Evolutionary conservation across 2,888 invertebrate genomes (phyloP), one percentile per base, ranked within the genome.

Genomic region (Harmothoe impar): DNA sequence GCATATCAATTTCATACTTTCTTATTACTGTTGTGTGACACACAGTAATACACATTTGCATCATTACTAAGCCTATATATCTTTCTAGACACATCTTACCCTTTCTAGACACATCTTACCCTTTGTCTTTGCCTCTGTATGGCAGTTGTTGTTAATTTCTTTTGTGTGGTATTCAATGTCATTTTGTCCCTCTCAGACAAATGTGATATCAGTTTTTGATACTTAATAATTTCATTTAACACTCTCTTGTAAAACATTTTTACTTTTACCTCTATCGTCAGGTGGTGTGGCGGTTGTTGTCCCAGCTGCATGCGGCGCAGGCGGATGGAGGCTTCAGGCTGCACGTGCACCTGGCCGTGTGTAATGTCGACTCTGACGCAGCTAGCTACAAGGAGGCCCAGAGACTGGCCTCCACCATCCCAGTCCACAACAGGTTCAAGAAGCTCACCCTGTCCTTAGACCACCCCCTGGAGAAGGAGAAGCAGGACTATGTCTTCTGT

Each of bases 401-500:
- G 12, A 31, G 91, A 23, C 77, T 95, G 15, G 91, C 93, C 12
- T 89, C 81, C 31, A 89, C 92, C 89, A 84, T 94, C 12, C 92
- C 92, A 0, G 90, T 93, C 20, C 93, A 93, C 86, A 91, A 93
- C 25, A 91, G 94, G 33, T 94, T 93, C 90, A 52, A 92, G 15
- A 90, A 91, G 33, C 89, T 91, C 0, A n/a, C 89, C 25, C 43
- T 92, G 86, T 17, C 90, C 3, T 52, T 90, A n/a, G 90, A 91
- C 25, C 91, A 93, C 29, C 90, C 92, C 1, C 91, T 94, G 17
- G 94, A 95, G 81, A 95, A 95, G 90, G 95, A 95, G 91, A 95
- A 95, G 90, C 91, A 93, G 43, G 95, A 95, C 90, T 95, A 95
- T 91, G 92, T 94, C 3, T 95, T 92, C 90, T 95, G 95, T 92